phyloP scores from a whole-genome alignment of 2,113 vertebrate genomes.

The Motacilla alba region DNA sequence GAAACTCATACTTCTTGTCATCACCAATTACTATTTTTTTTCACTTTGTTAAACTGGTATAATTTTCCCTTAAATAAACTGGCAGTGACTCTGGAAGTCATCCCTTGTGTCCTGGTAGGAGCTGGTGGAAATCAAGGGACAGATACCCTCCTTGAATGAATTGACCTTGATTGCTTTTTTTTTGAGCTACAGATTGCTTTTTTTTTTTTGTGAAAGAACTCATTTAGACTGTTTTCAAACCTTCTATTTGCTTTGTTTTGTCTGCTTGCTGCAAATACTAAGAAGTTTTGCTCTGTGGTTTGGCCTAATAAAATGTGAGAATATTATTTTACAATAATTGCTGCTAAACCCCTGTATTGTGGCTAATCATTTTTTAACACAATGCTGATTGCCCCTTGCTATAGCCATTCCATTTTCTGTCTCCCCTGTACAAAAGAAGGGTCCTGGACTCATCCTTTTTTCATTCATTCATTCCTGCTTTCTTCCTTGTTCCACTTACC shows the following conservation, averaged over 20 bases:
- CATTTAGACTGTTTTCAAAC: neutral
- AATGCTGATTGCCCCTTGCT: neutral
- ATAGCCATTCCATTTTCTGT: neutral
- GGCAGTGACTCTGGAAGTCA: neutral
- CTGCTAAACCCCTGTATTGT: neutral
- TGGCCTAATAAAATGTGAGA: neutral
- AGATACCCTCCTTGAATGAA: neutral
- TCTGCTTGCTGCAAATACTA: neutral
- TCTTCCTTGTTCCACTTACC: neutral
- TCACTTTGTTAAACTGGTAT: neutral
- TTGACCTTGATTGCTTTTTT: neutral
- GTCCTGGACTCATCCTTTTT: neutral
- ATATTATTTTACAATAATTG: neutral
- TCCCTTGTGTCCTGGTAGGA: neutral
- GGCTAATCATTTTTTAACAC: neutral
- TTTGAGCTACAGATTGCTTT: neutral
- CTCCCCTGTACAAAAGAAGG: neutral
- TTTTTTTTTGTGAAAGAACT: neutral
- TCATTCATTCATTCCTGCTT: neutral
- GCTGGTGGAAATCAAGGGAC: neutral
- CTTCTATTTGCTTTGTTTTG: neutral
- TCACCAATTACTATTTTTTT: neutral
- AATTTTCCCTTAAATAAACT: neutral
- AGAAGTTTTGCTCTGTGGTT: neutral
- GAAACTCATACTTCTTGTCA: neutral